These are phyloP conservation scores for Parotocinclus haroldoi DNA, from an alignment of 2,797 vertebrate species.

Conservation along the genomic window DNA sequence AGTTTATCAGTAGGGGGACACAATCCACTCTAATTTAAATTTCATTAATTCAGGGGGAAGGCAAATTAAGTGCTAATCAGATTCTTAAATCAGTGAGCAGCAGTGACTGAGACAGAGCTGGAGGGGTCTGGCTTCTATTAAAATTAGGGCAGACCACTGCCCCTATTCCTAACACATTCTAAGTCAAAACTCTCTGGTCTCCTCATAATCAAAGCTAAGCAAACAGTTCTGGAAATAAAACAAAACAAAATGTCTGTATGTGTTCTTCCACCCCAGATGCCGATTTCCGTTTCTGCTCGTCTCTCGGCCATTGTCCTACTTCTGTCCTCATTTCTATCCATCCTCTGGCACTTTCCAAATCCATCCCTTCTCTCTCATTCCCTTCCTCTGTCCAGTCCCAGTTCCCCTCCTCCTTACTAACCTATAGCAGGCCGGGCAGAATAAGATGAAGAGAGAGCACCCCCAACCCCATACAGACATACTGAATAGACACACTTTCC, in stretches of 20 bases:
- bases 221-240: neutral
- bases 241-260: neutral
- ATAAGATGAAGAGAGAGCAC: neutral
- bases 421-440: constrained; percentile 6
- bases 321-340: neutral
- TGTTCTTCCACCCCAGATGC: neutral
- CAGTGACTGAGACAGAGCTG: constrained; percentile 30
- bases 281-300: neutral
- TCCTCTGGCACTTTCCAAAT: neutral
- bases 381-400: neutral
- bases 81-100: constrained; percentile 38
- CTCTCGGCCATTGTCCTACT: neutral
- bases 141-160: constrained; percentile 19
- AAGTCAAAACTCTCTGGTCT: neutral
- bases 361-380: neutral
- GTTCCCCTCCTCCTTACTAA: constrained; percentile 10
- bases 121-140: constrained; percentile 36
- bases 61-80: constrained; percentile 43
- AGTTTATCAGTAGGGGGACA: constrained; percentile 36
- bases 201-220: neutral
- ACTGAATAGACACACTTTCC: constrained; percentile 30
- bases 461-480: constrained; percentile 18
- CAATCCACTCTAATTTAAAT: constrained; percentile 45
- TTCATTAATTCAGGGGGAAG: constrained; percentile 38
- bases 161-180: neutral